Conservation (phyloP, 2,888 invertebrate genomes). For the Hypsopygia costalis region DNA sequence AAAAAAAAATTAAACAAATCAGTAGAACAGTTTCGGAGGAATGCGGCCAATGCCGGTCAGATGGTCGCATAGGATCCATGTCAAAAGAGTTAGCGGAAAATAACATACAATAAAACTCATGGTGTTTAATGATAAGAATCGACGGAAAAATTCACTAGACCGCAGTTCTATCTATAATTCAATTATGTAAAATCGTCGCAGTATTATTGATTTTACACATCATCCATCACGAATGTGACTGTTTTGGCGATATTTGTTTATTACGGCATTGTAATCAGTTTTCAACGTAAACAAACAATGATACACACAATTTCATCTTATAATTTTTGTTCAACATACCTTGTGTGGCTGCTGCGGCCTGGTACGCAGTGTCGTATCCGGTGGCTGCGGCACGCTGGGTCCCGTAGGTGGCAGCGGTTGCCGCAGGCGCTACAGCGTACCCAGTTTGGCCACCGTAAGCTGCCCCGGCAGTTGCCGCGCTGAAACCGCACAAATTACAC, state of each 20-base stretch:
- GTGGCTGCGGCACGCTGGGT: slow-evolving; percentile 89
- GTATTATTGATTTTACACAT: slow-evolving; percentile 26
- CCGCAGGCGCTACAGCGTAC: slow-evolving; percentile 90
- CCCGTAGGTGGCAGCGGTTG: slow-evolving; percentile 91
- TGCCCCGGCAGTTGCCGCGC: slow-evolving; percentile 87
- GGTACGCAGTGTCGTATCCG: slow-evolving; percentile 91
- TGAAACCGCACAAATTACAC: slow-evolving; percentile 42
- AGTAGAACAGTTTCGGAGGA: too few relatives aligned
- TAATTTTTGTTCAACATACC: slow-evolving; percentile 74
- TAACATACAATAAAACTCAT: too few relatives aligned
- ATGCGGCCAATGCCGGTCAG: too few relatives aligned
- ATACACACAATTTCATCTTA: slow-evolving; percentile 33
- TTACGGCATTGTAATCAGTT: neutral
- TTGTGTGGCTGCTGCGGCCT: slow-evolving; percentile 89
- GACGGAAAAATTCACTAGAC: too few relatives aligned
- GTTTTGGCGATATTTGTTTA: neutral
- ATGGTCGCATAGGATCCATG: too few relatives aligned
- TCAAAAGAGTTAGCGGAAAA: too few relatives aligned
- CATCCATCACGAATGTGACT: neutral
- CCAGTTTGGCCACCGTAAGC: slow-evolving; percentile 92
- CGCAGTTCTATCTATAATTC: slow-evolving; percentile 9
- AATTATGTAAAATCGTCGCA: slow-evolving; percentile 24
- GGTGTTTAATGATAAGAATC: too few relatives aligned
- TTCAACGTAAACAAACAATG: slow-evolving; percentile 19
- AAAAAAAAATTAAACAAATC: too few relatives aligned